Base-by-base conservation (phyloP, 2,113 vertebrate genomes). In the Spea bombifrons region DNA sequence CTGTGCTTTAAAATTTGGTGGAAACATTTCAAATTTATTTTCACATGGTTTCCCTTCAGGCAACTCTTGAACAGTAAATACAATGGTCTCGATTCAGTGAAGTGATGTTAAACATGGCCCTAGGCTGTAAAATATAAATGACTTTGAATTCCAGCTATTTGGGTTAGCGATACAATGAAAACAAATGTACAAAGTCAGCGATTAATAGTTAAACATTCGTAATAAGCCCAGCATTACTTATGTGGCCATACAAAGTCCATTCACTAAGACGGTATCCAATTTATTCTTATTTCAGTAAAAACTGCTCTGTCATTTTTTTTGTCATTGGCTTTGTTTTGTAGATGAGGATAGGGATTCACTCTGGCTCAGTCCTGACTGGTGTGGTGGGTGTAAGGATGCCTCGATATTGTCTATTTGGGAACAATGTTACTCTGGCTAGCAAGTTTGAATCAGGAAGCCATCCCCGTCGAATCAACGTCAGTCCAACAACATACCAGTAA, bases 371-470 rank as follows among this genome's bases (percentile, higher is more conserved):
- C 78, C 90, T 99, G 87, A 96, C 97, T 0, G 97, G 97, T 0
- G 96, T 99, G 0, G 97, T 99, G 4, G 97, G 97, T 3, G 97
- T 99, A 66, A 94, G 95, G 88, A 99, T 99, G 97, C 97, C 97
- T 0, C 92, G 97, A n/a, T 99, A 99, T 63, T 99, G 97, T 83
- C 93, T 99, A 53, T 99, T 99, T 75, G 97, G 97, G 78, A 99
- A 99, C 89, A 99, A 99, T 1, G 97, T 99, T 86, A 99, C 97
- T 3, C 91, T 99, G 59, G 97, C 97, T 67, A 99, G 97, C 94
- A 99, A 98, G 87, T 99, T 99, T 0, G 97, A 99, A 85, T 99
- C 97, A 0, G 96, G 97, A 83, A 99, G 97, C 84, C 96, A 98
- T 77, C 97, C 97, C 1, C 93, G 96, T 16, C 94, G 95, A 81